These are phyloP conservation scores for Chironomus tepperi DNA, from an alignment of 1,140 invertebrate genomes.

Conservation along the genomic window DNA sequence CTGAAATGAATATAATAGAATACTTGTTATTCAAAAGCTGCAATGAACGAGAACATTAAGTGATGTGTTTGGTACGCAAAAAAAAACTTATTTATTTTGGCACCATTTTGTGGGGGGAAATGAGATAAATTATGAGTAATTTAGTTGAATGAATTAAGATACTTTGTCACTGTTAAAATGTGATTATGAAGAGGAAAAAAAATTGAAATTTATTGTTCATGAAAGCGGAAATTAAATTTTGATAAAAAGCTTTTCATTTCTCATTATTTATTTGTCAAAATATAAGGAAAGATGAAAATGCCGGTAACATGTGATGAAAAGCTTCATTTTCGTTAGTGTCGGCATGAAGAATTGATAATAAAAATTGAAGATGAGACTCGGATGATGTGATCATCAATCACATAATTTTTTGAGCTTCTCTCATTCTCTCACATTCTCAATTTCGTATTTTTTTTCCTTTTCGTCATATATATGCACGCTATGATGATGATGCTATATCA, in stretches of 20 bases:
- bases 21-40: background rate
- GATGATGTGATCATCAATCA: background rate
- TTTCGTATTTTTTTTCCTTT: background rate
- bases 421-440: background rate
- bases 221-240: background rate
- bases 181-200: background rate
- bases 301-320: conserved; percentile 5
- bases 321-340: background rate
- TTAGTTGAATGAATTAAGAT: background rate
- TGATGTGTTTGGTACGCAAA: background rate
- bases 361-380: background rate
- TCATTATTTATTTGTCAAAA: background rate
- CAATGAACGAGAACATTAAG: background rate
- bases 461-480: background rate
- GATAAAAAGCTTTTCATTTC: background rate
- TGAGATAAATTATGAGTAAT: background rate
- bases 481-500: background rate
- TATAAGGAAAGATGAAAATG: background rate
- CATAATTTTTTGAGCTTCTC: background rate
- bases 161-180: background rate
- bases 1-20: background rate
- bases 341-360: background rate
- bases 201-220: background rate
- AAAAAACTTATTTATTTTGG: background rate
- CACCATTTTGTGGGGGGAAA: background rate